phyloP scores from a whole-genome alignment of 1,140 invertebrate genomes.

The Neodiprion fabricii region DNA sequence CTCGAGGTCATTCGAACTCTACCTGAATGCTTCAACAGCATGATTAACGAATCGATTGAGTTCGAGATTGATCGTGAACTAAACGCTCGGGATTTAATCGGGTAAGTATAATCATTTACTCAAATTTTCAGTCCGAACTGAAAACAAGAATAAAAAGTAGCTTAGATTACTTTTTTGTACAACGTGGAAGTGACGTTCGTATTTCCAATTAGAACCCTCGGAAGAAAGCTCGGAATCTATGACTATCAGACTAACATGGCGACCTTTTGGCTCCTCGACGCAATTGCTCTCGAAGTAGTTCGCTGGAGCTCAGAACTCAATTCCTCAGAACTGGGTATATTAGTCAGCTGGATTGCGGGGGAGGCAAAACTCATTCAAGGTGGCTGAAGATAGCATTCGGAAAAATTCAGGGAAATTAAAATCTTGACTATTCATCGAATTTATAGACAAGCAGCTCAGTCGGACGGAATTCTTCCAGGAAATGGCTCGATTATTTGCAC shows the following conservation, averaged over 20 bases:
- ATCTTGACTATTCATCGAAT: neutral
- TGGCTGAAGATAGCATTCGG: neutral
- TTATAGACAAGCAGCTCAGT: slow-evolving; percentile 31
- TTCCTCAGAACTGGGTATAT: slow-evolving; percentile 28
- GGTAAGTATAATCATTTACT: neutral
- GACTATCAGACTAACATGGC: slow-evolving; percentile 42
- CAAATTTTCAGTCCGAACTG: neutral
- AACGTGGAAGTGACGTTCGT: neutral
- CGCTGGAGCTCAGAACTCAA: slow-evolving; percentile 28
- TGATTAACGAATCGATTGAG: neutral
- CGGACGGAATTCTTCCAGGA: slow-evolving; percentile 36
- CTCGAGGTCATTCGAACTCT: neutral
- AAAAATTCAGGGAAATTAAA: neutral
- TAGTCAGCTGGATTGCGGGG: slow-evolving; percentile 45
- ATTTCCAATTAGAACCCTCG: slow-evolving; percentile 37
- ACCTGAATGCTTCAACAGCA: neutral
- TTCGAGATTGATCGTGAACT: neutral
- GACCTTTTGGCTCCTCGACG: slow-evolving; percentile 46
- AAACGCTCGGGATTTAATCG: neutral
- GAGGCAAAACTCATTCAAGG: slow-evolving; percentile 42
- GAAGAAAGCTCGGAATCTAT: slow-evolving; percentile 31
- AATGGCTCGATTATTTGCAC: slow-evolving; percentile 33
- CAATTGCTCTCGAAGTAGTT: slow-evolving; percentile 34
- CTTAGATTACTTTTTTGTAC: no score
- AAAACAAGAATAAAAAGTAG: neutral